Evolutionary conservation across 2,888 invertebrate species (phyloP).

Genomic region (Pecten maximus): DNA sequence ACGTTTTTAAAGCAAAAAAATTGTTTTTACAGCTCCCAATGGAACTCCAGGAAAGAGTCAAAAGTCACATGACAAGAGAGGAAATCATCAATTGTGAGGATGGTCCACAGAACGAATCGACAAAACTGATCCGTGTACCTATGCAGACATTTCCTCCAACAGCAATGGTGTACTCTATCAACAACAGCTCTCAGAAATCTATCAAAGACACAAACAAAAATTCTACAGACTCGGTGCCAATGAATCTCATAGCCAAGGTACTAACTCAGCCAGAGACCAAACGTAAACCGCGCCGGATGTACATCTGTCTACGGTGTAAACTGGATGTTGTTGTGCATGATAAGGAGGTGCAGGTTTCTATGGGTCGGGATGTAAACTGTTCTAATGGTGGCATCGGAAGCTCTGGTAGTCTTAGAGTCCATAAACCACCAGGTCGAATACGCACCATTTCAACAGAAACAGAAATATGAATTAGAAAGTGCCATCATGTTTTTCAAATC

Average conservation of each 20-base stretch:
- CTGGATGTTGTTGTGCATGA: conserved; percentile 73
- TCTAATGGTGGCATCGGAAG: conserved; percentile 44
- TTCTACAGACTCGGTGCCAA: conserved; percentile 70
- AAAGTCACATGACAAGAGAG: conserved; percentile 81
- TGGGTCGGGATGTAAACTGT: conserved; percentile 50
- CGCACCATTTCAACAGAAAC: conserved; percentile 68
- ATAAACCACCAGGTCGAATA: conserved; percentile 55
- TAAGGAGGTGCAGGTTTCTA: conserved; percentile 75
- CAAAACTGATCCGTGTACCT: conserved; percentile 87
- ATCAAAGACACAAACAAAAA: conserved; percentile 48
- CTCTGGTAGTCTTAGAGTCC: conserved; percentile 56
- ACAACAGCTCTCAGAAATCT: conserved; percentile 60
- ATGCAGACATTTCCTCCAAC: conserved; percentile 92
- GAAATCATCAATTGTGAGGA: conserved; percentile 76
- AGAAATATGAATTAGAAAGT: conserved; percentile 62
- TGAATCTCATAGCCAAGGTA: conserved; percentile 79
- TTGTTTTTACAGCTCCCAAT: conserved; percentile 89
- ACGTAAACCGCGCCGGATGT: conserved; percentile 69
- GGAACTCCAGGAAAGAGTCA: conserved; percentile 94
- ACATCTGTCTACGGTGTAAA: conserved; percentile 77
- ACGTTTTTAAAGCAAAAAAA: no score
- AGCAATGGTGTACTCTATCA: conserved; percentile 88
- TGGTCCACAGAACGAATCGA: conserved; percentile 60
- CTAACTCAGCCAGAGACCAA: conserved; percentile 73
- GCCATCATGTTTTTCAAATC: not conserved